Percentiles rank a stretch among this genome's conserved stretches.
Conservation (phyloP, 2,113 vertebrate species). For the Chlamydotis undulata region DNA sequence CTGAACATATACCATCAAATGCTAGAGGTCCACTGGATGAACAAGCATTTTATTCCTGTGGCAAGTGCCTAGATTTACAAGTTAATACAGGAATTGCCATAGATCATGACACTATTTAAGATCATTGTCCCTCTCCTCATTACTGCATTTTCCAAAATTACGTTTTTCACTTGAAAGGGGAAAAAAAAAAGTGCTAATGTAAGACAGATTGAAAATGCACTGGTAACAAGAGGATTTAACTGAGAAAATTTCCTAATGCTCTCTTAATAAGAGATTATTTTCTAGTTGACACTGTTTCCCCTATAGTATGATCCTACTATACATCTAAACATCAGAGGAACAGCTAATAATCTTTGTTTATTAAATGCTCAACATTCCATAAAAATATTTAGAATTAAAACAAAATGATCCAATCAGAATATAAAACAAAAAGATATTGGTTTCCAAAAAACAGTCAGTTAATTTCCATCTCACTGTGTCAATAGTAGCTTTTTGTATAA, state of each 20-base stretch:
- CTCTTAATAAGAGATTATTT: constrained; percentile 25
- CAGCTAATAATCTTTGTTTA: constrained; percentile 70
- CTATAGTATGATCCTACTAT: constrained; percentile 11
- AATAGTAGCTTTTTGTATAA: constrained; percentile 74
- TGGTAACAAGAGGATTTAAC: not conserved
- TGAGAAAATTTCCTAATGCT: not conserved
- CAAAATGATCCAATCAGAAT: constrained; percentile 71
- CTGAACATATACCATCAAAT: not conserved
- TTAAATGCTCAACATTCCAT: constrained; percentile 74
- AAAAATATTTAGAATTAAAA: constrained; percentile 77
- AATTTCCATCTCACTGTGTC: constrained; percentile 80
- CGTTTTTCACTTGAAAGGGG: not conserved
- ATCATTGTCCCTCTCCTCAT: not conserved
- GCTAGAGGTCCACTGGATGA: not conserved
- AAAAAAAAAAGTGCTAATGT: not conserved
- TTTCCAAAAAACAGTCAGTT: constrained; percentile 76
- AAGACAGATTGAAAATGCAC: not conserved
- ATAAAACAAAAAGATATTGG: constrained; percentile 75
- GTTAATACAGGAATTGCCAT: not conserved
- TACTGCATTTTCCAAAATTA: not conserved
- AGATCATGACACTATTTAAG: not conserved
- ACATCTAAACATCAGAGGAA: constrained; percentile 47
- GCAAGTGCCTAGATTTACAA: not conserved
- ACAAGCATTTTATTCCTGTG: not conserved
- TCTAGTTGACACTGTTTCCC: not conserved